phyloP scores from a whole-genome alignment of 2,888 invertebrate species.

The Agrochola circellaris region DNA sequence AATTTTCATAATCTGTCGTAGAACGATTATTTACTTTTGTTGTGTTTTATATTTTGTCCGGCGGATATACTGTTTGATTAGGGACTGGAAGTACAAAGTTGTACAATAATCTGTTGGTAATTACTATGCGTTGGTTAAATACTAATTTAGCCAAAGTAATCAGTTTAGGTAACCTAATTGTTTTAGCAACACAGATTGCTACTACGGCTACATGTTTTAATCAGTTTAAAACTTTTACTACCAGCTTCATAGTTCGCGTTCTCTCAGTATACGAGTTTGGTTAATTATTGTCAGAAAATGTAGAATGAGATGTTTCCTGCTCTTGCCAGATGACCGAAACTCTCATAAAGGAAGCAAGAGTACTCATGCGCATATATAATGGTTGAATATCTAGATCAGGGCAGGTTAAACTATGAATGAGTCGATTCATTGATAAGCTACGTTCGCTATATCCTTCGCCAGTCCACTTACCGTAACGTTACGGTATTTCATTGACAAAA shows the following conservation, averaged over 20 bases:
- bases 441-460: conserved; percentile 24
- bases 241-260: neutral
- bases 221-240: conserved; percentile 45
- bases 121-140: conserved; percentile 14
- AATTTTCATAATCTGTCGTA: neutral
- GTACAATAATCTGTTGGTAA: conserved; percentile 8
- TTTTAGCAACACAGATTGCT: conserved; percentile 41
- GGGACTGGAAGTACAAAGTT: neutral
- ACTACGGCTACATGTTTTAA: conserved; percentile 34
- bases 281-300: neutral
- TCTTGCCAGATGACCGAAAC: neutral
- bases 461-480: conserved; percentile 22
- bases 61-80: neutral
- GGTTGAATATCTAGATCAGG: neutral
- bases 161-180: conserved; percentile 34
- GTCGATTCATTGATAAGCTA: conserved; percentile 37
- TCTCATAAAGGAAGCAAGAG: neutral
- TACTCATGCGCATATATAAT: neutral
- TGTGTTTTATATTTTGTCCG: neutral
- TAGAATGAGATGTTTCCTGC: neutral
- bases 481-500: conserved; percentile 47
- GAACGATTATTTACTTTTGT: conserved; percentile 5
- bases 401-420: conserved; percentile 19
- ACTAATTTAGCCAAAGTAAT: conserved; percentile 38
- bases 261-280: neutral